phyloP scores from a whole-genome alignment of 23 tunicate species.

The Clavelina lepadiformis region DNA sequence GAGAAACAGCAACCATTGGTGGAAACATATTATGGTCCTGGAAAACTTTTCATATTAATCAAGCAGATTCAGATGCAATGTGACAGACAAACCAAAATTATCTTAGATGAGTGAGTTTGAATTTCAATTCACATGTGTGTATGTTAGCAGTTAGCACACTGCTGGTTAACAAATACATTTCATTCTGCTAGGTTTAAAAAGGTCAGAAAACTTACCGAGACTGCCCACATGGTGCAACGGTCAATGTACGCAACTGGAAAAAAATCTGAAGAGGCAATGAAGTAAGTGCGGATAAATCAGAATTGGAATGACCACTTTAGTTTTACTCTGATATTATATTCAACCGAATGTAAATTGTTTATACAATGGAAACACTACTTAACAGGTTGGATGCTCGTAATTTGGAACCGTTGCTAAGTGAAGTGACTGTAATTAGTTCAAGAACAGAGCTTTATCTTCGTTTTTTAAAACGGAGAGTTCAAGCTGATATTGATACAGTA shows the following conservation, averaged over 20 bases:
- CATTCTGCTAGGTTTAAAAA: slow-evolving; percentile 22
- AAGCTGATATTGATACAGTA: slow-evolving; percentile 88
- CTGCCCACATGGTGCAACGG: slow-evolving; percentile 61
- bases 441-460: slow-evolving; percentile 85
- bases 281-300: slow-evolving; percentile 14
- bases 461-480: slow-evolving; percentile 79
- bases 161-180: background rate
- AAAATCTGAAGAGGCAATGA: slow-evolving; percentile 33
- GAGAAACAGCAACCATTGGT: slow-evolving; percentile 97
- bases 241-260: slow-evolving; percentile 43
- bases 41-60: slow-evolving; percentile 77
- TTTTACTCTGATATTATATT: too few species aligned
- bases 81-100: slow-evolving; percentile 56
- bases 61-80: slow-evolving; percentile 85
- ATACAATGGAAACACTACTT: too few species aligned
- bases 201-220: slow-evolving; percentile 42
- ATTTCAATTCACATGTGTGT: background rate
- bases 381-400: slow-evolving; percentile 67
- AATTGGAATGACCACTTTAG: too few species aligned
- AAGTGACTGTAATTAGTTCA: slow-evolving; percentile 77
- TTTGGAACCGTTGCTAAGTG: slow-evolving; percentile 69
- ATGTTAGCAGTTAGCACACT: background rate
- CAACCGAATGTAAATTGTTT: too few species aligned
- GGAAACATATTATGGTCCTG: slow-evolving; percentile 98
- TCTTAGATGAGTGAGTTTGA: slow-evolving; percentile 25